Evolutionary conservation across 2,113 vertebrate species (phyloP).

Genomic region (Nymphicus hollandicus): DNA sequence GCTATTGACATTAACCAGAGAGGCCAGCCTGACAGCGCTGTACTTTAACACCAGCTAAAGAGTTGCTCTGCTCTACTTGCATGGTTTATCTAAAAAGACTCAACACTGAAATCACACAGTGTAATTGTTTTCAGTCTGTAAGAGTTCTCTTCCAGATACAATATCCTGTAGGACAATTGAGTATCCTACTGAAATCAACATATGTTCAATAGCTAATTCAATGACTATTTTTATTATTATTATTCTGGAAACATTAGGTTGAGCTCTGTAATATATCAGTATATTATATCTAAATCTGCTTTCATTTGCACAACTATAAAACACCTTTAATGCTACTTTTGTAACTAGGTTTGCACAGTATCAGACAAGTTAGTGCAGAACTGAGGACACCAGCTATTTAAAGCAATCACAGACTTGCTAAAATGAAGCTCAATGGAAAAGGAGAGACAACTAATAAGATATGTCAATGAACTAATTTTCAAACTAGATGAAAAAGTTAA

Average conservation of each 20-base stretch:
- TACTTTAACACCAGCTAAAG: slow-evolving; percentile 69
- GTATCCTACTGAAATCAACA: slow-evolving; percentile 21
- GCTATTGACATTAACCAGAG: slow-evolving; percentile 83
- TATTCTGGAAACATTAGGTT: not conserved
- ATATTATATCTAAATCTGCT: not conserved
- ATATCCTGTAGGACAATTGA: slow-evolving; percentile 49
- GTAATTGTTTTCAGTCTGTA: slow-evolving; percentile 72
- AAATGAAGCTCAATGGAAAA: not conserved
- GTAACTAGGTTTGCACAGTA: not conserved
- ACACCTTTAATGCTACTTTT: not conserved
- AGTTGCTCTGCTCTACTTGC: slow-evolving; percentile 55
- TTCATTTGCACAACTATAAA: not conserved
- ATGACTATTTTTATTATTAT: not conserved
- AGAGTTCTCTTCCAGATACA: slow-evolving; percentile 61
- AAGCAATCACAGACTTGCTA: not conserved
- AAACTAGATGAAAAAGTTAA: not conserved
- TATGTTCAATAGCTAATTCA: not conserved
- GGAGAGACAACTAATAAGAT: not conserved
- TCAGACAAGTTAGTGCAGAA: not conserved
- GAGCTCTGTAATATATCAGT: not conserved
- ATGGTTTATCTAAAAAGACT: slow-evolving; percentile 74
- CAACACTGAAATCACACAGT: slow-evolving; percentile 67
- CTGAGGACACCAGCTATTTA: not conserved
- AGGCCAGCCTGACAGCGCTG: slow-evolving; percentile 74
- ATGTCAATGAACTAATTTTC: not conserved